phyloP scores from a whole-genome alignment of 2,113 vertebrate species.

The Eolophus roseicapilla region DNA sequence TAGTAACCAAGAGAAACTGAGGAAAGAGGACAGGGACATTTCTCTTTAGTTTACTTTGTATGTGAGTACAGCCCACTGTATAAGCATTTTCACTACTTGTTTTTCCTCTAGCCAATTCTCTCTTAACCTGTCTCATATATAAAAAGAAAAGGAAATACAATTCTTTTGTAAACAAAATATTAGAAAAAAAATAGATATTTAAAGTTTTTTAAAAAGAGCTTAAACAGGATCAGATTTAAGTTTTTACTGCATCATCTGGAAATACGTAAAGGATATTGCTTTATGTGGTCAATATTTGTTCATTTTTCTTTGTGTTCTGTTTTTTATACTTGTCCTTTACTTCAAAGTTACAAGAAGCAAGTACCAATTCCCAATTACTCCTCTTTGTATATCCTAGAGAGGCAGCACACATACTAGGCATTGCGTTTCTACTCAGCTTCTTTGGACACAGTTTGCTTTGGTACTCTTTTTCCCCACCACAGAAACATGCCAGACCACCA shows the following conservation, averaged over 20 bases:
- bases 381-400: not conserved
- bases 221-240: not conserved
- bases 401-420: not conserved
- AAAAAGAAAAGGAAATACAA: not conserved
- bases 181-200: not conserved
- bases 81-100: not conserved
- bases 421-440: not conserved
- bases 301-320: not conserved
- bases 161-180: not conserved
- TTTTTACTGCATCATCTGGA: not conserved
- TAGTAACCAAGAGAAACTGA: not conserved
- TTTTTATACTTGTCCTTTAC: not conserved
- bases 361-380: not conserved
- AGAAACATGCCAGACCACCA: conserved; percentile 27
- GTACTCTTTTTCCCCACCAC: not conserved
- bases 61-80: not conserved
- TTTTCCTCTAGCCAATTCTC: not conserved
- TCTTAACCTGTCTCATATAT: not conserved
- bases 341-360: not conserved
- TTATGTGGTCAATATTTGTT: not conserved
- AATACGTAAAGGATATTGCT: not conserved
- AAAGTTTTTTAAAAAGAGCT: not conserved
- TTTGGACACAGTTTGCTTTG: not conserved
- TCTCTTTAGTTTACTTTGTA: not conserved
- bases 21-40: not conserved